Percentiles rank a stretch among this genome's conserved stretches.
Conservation (phyloP, 2,113 vertebrate genomes). For the Cyanoramphus novaezelandiae region DNA sequence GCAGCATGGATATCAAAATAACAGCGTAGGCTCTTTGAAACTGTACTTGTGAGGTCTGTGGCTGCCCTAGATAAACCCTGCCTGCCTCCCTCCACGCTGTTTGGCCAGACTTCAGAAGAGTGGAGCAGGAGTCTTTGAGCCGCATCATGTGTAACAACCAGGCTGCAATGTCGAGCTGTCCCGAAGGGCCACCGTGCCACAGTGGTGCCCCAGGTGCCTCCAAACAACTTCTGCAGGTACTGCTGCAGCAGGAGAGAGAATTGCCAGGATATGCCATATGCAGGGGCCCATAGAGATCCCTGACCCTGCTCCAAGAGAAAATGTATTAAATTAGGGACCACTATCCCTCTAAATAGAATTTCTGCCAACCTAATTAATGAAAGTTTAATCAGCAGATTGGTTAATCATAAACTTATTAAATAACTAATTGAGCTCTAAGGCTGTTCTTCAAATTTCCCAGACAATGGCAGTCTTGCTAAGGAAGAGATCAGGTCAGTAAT, state of each 20-base stretch:
- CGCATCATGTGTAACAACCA: background rate
- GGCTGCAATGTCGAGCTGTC: background rate
- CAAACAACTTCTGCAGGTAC: background rate
- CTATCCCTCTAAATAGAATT: background rate
- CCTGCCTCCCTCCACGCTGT: fast-evolving
- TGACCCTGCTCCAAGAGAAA: background rate
- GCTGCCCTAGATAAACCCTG: background rate
- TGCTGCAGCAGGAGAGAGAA: background rate
- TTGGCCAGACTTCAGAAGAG: background rate
- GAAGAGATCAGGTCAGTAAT: background rate
- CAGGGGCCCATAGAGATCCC: background rate
- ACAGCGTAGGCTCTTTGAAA: background rate
- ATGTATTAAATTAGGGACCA: background rate
- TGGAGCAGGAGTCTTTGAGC: background rate
- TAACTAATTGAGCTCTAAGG: background rate
- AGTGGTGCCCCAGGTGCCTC: background rate
- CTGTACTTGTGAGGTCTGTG: background rate
- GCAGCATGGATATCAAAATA: background rate
- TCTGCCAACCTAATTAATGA: background rate
- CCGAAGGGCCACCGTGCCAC: background rate
- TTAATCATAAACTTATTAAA: constrained; percentile 28
- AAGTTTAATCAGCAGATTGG: background rate
- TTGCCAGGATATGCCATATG: fast-evolving
- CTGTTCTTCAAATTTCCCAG: background rate
- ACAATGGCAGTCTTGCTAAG: background rate